These are phyloP conservation scores for Gastrophysa polygoni DNA, from an alignment of 2,888 invertebrate species.

Conservation along the genomic window DNA sequence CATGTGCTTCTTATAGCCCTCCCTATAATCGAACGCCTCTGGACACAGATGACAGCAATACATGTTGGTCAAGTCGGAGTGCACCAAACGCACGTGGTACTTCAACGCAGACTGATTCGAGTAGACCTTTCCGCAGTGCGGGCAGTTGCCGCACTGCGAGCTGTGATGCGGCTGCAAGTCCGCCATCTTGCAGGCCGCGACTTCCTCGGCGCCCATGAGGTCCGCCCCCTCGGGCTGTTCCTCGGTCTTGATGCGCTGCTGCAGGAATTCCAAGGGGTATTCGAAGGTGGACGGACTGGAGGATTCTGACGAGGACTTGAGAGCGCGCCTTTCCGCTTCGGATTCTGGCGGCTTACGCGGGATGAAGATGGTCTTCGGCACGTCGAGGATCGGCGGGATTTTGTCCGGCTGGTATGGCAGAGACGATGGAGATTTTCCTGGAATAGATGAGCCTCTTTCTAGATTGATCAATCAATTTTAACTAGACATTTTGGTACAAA, in stretches of 20 bases:
- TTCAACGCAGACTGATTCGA: constrained; percentile 73
- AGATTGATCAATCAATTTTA: no score
- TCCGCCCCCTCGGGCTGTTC: constrained; percentile 41
- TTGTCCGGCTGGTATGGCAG: constrained; percentile 39
- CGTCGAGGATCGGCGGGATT: constrained; percentile 38
- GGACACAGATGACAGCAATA: constrained; percentile 74
- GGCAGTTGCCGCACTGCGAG: constrained; percentile 67
- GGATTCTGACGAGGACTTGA: constrained; percentile 40
- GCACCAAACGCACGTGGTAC: constrained; percentile 66
- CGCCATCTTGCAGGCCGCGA: constrained; percentile 29
- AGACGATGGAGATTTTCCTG: constrained; percentile 45
- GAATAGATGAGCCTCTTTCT: constrained; percentile 6
- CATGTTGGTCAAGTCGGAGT: constrained; percentile 71
- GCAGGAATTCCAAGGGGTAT: constrained; percentile 46
- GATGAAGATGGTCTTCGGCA: constrained; percentile 48
- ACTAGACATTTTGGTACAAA: no score
- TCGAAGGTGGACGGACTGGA: constrained; percentile 47
- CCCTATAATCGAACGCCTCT: constrained; percentile 70
- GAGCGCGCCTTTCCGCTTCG: constrained; percentile 38
- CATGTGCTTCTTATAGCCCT: constrained; percentile 74
- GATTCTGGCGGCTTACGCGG: constrained; percentile 48
- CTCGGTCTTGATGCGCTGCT: constrained; percentile 48
- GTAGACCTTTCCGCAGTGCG: constrained; percentile 72
- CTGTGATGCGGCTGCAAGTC: constrained; percentile 53
- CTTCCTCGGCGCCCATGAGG: not conserved